A percentile compares a stretch with the other conserved stretches of the same genome.
Conservation (phyloP, 2,888 invertebrate genomes). For the Byasa hedistus region DNA sequence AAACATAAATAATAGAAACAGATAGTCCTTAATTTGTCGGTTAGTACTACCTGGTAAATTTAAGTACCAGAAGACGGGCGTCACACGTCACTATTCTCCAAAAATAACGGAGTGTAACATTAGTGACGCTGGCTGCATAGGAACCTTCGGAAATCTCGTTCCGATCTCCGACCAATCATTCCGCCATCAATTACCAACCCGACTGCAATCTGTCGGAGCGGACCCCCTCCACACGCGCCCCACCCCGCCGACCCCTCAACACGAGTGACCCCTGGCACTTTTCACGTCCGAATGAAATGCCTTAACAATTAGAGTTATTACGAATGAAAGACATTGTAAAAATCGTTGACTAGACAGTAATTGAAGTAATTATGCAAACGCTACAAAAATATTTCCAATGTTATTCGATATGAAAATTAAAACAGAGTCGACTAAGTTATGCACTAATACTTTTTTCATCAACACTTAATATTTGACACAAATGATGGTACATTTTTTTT, state of each 20-base stretch:
- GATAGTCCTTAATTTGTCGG: too few relatives aligned
- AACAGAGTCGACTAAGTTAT: too few relatives aligned
- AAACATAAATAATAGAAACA: too few relatives aligned
- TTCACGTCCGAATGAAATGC: conserved; percentile 18
- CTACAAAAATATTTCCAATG: too few relatives aligned
- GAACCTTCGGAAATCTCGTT: conserved; percentile 46
- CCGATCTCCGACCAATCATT: conserved; percentile 54
- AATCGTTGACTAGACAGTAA: background rate
- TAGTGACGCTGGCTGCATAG: conserved; percentile 48
- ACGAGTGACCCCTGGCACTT: conserved; percentile 12
- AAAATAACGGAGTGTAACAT: conserved; percentile 16
- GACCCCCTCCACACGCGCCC: conserved; percentile 30
- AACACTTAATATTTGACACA: too few relatives aligned
- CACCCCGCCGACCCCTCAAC: conserved; percentile 19
- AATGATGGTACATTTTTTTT: too few relatives aligned
- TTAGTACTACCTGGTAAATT: too few relatives aligned
- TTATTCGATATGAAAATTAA: too few relatives aligned
- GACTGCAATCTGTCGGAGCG: conserved; percentile 43
- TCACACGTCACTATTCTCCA: conserved; percentile 10
- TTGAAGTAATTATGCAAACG: too few relatives aligned
- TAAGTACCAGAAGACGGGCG: too few relatives aligned
- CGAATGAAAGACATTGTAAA: conserved; percentile 1
- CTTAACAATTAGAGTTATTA: conserved; percentile 3
- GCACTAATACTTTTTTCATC: too few relatives aligned
- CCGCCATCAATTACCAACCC: conserved; percentile 60